Conservation (phyloP, 2,113 vertebrate species). For the Sisor rabdophorus region DNA sequence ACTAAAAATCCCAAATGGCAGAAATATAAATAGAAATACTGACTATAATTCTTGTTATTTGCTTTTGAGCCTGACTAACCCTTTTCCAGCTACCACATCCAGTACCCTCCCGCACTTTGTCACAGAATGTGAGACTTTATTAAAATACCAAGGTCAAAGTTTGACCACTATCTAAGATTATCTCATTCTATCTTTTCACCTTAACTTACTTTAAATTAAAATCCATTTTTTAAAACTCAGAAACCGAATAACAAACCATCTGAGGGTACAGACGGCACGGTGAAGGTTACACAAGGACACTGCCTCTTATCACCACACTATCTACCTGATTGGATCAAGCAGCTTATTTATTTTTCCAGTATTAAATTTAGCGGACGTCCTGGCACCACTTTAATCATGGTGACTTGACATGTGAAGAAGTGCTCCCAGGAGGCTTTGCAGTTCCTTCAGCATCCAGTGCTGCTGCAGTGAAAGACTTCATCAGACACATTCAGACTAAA, state of each 20-base stretch:
- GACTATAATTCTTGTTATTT: conserved; percentile 24
- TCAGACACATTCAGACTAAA: background rate
- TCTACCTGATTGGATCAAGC: conserved; percentile 44
- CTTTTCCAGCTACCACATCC: background rate
- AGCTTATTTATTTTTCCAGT: conserved; percentile 42
- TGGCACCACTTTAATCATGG: conserved; percentile 39
- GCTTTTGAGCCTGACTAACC: background rate
- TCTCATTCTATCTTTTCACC: conserved; percentile 19
- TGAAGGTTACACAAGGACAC: conserved; percentile 50
- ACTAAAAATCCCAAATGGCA: too few relatives aligned
- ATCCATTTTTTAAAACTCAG: conserved; percentile 21
- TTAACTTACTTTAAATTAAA: conserved; percentile 44
- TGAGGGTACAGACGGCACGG: conserved; percentile 39
- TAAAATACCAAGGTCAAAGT: background rate
- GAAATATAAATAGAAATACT: conserved; percentile 20
- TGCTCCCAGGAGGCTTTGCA: conserved; percentile 6
- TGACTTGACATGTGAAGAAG: conserved; percentile 3
- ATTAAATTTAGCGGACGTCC: conserved; percentile 13
- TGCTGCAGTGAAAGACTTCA: background rate
- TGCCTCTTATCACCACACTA: conserved; percentile 50
- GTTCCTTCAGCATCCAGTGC: background rate
- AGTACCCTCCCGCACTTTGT: background rate
- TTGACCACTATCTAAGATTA: conserved; percentile 16
- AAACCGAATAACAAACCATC: conserved; percentile 45
- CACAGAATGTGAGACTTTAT: background rate